Conservation (phyloP, 2,113 vertebrate species). For the Anguilla rostrata region DNA sequence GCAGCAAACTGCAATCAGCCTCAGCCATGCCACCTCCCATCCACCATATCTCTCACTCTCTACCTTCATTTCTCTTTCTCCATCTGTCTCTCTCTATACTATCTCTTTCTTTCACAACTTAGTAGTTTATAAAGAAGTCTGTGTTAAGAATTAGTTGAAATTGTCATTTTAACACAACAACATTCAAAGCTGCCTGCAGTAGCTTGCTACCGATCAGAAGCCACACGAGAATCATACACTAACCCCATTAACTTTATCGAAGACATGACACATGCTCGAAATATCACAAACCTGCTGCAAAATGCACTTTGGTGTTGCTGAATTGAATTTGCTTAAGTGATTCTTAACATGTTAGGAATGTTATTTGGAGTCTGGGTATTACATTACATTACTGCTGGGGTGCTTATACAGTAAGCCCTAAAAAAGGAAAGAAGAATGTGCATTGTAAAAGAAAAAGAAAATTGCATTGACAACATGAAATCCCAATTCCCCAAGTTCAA, state of each 20-base stretch:
- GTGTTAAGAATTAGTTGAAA: too few species aligned
- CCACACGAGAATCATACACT: too few species aligned
- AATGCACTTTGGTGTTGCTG: background rate
- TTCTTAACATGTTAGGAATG: background rate
- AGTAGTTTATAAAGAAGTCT: too few species aligned
- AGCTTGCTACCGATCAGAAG: background rate
- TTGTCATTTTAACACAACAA: too few species aligned
- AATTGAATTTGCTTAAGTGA: background rate
- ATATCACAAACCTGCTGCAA: too few species aligned
- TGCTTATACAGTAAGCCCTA: background rate
- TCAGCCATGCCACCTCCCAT: too few species aligned
- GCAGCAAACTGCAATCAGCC: too few species aligned
- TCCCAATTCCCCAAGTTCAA: background rate
- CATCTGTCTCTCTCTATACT: too few species aligned
- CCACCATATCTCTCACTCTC: too few species aligned
- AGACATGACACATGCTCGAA: background rate
- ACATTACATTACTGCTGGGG: background rate
- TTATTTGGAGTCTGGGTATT: background rate
- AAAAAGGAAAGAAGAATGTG: background rate
- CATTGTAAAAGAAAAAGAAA: background rate
- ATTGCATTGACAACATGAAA: background rate
- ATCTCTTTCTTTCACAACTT: too few species aligned
- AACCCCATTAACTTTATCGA: too few species aligned
- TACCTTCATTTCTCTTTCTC: too few species aligned
- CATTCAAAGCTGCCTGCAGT: background rate